phyloP scores from a whole-genome alignment of 2,113 vertebrate species.

The Gorsachius goisagi region DNA sequence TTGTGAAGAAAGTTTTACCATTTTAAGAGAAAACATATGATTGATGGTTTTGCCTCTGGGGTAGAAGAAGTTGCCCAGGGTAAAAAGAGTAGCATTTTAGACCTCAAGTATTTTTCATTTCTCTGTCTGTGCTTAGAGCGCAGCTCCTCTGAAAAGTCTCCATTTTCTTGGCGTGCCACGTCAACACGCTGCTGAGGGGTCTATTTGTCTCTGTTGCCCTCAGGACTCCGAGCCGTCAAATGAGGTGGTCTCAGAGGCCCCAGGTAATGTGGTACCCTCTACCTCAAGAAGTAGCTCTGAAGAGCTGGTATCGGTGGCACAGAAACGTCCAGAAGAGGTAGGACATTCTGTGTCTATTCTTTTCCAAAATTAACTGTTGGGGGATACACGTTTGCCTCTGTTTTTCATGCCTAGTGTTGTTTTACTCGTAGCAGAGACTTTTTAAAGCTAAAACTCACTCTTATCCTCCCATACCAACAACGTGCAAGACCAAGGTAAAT shows the following conservation, averaged over 20 bases:
- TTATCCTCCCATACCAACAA: not conserved
- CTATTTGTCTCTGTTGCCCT: slow-evolving; percentile 69
- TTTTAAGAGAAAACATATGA: not conserved
- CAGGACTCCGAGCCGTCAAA: slow-evolving; percentile 71
- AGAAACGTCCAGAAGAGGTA: slow-evolving; percentile 72
- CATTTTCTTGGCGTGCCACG: not conserved
- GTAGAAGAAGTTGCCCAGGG: not conserved
- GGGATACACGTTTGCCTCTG: not conserved
- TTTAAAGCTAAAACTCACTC: not conserved
- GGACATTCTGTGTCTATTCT: slow-evolving; percentile 63
- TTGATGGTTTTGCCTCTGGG: not conserved
- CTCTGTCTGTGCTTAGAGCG: not conserved
- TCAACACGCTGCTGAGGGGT: slow-evolving; percentile 61
- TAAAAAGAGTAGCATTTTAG: not conserved
- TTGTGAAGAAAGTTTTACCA: not conserved
- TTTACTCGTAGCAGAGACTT: not conserved
- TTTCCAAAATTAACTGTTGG: not conserved
- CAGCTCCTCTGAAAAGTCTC: slow-evolving; percentile 6
- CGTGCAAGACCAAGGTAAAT: not conserved
- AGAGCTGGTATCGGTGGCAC: slow-evolving; percentile 66
- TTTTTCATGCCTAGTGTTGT: slow-evolving; percentile 10
- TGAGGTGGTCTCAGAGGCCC: slow-evolving; percentile 71
- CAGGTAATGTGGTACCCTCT: slow-evolving; percentile 66
- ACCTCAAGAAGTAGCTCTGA: slow-evolving; percentile 73
- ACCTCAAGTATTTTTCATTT: not conserved